Conservation (phyloP, 2,888 invertebrate genomes). For the Atrina japonica region DNA sequence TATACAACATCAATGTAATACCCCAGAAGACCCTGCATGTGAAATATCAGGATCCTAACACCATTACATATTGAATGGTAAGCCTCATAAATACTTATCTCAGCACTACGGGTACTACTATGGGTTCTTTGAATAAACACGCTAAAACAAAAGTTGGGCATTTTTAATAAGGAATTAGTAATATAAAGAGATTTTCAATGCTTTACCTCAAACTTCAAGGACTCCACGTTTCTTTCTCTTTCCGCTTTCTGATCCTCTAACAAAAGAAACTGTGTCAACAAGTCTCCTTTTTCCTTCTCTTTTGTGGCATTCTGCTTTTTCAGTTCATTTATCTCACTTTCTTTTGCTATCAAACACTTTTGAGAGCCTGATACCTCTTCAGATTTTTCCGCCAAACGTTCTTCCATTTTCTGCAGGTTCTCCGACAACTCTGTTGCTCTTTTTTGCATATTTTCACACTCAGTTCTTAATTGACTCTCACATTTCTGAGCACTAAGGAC, state of each 20-base stretch:
- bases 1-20: too few relatives aligned
- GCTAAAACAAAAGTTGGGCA: neutral
- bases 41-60: too few relatives aligned
- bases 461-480: slow-evolving; percentile 38
- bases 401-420: slow-evolving; percentile 1
- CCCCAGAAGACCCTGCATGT: too few relatives aligned
- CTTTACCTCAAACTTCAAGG: slow-evolving; percentile 51
- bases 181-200: neutral
- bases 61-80: too few relatives aligned
- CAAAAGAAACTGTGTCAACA: slow-evolving; percentile 56
- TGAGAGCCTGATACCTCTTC: slow-evolving; percentile 38
- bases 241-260: slow-evolving; percentile 57
- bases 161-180: too few relatives aligned
- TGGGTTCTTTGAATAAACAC: slow-evolving; percentile 2
- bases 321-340: slow-evolving; percentile 43
- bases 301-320: slow-evolving; percentile 53
- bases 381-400: neutral
- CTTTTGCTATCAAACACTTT: slow-evolving; percentile 38
- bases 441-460: slow-evolving; percentile 43
- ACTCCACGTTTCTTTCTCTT: slow-evolving; percentile 39
- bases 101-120: too few relatives aligned
- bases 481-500: slow-evolving; percentile 30
- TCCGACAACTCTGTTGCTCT: slow-evolving; percentile 18
- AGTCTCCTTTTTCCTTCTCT: slow-evolving; percentile 62
- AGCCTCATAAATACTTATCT: too few relatives aligned